Percentiles rank a stretch among this genome's conserved stretches.
Conservation (phyloP, 2,888 invertebrate species). For the Andricus curvator region DNA sequence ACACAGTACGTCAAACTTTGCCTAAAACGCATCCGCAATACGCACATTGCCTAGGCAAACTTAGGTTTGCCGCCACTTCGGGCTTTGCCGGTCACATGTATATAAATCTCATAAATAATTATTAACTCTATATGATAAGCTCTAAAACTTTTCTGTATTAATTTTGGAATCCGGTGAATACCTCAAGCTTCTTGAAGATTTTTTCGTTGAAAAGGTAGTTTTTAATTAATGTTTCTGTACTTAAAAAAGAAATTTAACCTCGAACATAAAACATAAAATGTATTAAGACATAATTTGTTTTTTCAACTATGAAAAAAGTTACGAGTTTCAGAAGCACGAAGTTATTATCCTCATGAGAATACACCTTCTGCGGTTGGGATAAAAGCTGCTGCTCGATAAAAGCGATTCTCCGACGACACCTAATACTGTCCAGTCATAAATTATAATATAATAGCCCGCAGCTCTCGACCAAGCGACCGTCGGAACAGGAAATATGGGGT, state of each 20-base stretch:
- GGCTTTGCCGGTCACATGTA: too few species aligned
- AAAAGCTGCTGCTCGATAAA: constrained; percentile 17
- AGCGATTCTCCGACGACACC: constrained; percentile 48
- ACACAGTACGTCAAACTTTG: too few species aligned
- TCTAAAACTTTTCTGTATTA: background rate
- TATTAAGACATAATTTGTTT: background rate
- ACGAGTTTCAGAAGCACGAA: background rate
- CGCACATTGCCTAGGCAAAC: too few species aligned
- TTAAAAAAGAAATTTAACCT: background rate
- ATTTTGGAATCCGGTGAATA: background rate
- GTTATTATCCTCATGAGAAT: constrained; percentile 9
- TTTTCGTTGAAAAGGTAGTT: background rate
- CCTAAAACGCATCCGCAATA: too few species aligned
- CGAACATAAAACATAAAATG: background rate
- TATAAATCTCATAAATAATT: background rate
- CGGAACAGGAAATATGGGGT: constrained; percentile 68
- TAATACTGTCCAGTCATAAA: constrained; percentile 60
- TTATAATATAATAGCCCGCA: constrained; percentile 63
- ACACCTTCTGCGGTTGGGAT: constrained; percentile 23
- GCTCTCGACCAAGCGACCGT: constrained; percentile 56
- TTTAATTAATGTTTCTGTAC: background rate
- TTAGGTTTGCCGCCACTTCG: too few species aligned
- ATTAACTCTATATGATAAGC: background rate
- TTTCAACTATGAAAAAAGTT: background rate
- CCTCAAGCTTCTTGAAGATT: background rate